Conservation (phyloP, 2,797 vertebrate genomes). For the Acipenser transmontanus region DNA sequence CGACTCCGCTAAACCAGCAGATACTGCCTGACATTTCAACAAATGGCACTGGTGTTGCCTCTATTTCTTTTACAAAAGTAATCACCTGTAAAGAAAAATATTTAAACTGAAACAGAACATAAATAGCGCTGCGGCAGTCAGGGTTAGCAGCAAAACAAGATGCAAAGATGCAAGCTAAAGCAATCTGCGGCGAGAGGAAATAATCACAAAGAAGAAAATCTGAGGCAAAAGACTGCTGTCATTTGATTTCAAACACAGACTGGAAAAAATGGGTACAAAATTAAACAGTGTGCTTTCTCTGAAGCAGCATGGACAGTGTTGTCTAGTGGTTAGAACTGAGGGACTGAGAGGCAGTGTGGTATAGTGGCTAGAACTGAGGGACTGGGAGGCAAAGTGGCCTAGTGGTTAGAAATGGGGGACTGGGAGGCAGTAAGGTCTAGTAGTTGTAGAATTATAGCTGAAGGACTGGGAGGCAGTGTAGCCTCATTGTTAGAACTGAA, state of each 20-base stretch:
- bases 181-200: constrained; percentile 41
- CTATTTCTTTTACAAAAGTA: constrained; percentile 21
- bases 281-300: background rate
- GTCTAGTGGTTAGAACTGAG: too few relatives aligned
- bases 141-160: constrained; percentile 27
- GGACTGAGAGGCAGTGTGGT: too few relatives aligned
- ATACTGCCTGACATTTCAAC: background rate
- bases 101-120: constrained; percentile 20
- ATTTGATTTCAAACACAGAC: background rate
- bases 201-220: constrained; percentile 50
- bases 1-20: too few relatives aligned
- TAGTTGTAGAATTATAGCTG: too few relatives aligned
- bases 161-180: constrained; percentile 42
- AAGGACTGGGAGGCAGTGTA: too few relatives aligned
- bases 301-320: background rate
- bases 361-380: too few relatives aligned
- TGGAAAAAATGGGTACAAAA: background rate
- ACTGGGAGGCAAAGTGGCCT: too few relatives aligned
- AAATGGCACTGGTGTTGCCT: constrained; percentile 6
- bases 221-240: constrained; percentile 15
- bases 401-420: too few relatives aligned
- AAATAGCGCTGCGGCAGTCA: constrained; percentile 26
- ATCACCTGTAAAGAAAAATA: constrained; percentile 24
- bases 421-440: too few relatives aligned
- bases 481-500: too few relatives aligned